Percentiles rank a stretch among this genome's conserved stretches.
Evolutionary conservation across 2,888 invertebrate genomes (phyloP).

Genomic region (Hirtodrosophila cameraria): DNA sequence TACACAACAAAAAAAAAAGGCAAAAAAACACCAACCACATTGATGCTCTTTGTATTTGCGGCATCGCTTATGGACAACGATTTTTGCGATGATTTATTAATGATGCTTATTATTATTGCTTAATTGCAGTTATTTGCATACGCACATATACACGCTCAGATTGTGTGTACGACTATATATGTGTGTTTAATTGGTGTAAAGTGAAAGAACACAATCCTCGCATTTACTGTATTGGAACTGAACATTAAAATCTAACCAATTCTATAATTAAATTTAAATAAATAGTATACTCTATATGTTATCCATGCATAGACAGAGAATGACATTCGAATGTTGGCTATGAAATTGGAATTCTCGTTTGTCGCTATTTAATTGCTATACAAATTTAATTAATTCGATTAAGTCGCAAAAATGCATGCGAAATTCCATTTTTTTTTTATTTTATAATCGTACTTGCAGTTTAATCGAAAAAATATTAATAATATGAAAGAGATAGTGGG

Average conservation of each 20-base stretch:
- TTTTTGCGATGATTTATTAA: slow-evolving; percentile 73
- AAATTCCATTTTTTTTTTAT: neutral
- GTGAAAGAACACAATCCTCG: slow-evolving; percentile 19
- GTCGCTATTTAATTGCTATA: slow-evolving; percentile 47
- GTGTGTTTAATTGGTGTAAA: slow-evolving; percentile 46
- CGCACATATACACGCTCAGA: slow-evolving; percentile 12
- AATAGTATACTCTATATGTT: slow-evolving; percentile 19
- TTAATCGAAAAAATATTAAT: neutral
- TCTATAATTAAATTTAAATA: slow-evolving; percentile 34
- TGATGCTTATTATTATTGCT: slow-evolving; percentile 80
- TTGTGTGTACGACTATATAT: slow-evolving; percentile 12
- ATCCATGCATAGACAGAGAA: slow-evolving; percentile 12
- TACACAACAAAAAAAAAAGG: too few relatives aligned
- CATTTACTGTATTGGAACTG: neutral
- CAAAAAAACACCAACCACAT: slow-evolving; percentile 25
- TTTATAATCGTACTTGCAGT: slow-evolving; percentile 6
- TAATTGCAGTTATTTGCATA: slow-evolving; percentile 73
- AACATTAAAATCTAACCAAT: neutral
- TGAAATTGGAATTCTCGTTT: neutral
- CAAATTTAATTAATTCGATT: slow-evolving; percentile 72
- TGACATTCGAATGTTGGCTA: neutral
- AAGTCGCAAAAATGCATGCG: slow-evolving; percentile 35
- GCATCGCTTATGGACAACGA: slow-evolving; percentile 22
- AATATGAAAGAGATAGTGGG: neutral
- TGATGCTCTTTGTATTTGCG: slow-evolving; percentile 55